phyloP scores from a whole-genome alignment of 2,113 vertebrate species.

The Vulpes ferrilata region DNA sequence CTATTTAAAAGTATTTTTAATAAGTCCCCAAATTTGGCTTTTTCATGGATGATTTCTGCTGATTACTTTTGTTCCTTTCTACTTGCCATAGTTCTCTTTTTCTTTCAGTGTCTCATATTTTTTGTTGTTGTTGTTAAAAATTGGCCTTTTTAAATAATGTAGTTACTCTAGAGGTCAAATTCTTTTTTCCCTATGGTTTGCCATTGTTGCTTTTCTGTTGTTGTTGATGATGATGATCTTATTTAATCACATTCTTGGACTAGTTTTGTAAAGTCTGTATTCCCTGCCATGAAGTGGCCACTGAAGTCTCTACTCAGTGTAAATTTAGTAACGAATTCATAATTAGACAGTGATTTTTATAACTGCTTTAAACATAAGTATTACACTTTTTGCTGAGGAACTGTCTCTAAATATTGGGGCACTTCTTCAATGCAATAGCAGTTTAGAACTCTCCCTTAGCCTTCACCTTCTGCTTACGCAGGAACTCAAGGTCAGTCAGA shows the following conservation, averaged over 20 bases:
- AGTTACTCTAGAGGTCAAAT: neutral
- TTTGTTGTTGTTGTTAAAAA: constrained; percentile 46
- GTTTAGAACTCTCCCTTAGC: neutral
- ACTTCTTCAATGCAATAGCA: neutral
- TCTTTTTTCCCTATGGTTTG: neutral
- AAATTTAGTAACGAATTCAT: neutral
- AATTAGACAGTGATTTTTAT: neutral
- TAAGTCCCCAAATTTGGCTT: neutral
- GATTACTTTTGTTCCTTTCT: neutral
- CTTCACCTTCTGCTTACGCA: neutral
- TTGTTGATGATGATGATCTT: neutral
- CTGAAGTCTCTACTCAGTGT: neutral
- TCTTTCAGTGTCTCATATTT: neutral
- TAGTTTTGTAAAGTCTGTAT: neutral
- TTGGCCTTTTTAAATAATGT: neutral
- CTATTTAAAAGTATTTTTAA: neutral
- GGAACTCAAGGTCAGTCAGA: neutral
- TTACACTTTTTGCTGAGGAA: neutral
- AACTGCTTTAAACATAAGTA: neutral
- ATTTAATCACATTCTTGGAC: neutral
- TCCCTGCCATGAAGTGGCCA: neutral
- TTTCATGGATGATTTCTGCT: neutral
- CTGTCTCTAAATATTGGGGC: neutral
- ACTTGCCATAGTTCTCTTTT: neutral
- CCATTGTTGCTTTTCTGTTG: neutral